Percentiles rank a stretch among this genome's conserved stretches.
Evolutionary conservation across 2,797 vertebrate genomes (phyloP).

Genomic region (Spinus olivaceus): DNA sequence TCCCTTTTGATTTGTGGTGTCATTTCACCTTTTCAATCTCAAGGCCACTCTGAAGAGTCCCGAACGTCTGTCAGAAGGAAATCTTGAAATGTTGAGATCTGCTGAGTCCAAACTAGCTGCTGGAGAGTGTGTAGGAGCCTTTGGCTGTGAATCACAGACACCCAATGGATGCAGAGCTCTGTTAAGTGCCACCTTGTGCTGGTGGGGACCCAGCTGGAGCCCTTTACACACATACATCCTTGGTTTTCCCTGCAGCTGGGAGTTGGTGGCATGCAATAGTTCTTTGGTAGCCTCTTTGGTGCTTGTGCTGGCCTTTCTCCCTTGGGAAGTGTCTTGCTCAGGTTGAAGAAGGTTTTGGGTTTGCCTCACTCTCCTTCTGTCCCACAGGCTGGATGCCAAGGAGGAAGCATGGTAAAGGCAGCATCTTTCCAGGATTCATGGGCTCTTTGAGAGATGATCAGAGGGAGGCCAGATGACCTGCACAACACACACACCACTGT

Average conservation of each 20-base stretch:
- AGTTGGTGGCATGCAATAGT: background rate
- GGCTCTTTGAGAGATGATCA: constrained; percentile 70
- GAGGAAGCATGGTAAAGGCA: constrained; percentile 35
- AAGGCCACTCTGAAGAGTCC: background rate
- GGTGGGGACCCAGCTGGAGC: background rate
- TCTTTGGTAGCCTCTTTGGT: background rate
- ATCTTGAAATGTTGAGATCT: background rate
- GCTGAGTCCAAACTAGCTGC: background rate
- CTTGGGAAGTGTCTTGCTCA: background rate
- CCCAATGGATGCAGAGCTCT: background rate
- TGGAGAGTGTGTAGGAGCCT: background rate
- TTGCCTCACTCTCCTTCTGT: constrained; percentile 33
- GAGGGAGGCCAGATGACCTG: constrained; percentile 60
- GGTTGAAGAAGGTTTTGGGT: background rate
- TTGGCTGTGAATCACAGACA: background rate
- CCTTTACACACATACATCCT: background rate
- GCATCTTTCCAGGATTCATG: constrained; percentile 51
- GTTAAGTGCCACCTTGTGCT: background rate
- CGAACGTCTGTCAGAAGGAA: background rate
- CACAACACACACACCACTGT: background rate
- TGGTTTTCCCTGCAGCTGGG: background rate
- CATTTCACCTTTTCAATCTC: background rate
- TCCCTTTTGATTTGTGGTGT: background rate
- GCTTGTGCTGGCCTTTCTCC: background rate
- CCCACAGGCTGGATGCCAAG: constrained; percentile 21